phyloP scores from a whole-genome alignment of 2,888 invertebrate genomes.

The Cerastoderma edule region DNA sequence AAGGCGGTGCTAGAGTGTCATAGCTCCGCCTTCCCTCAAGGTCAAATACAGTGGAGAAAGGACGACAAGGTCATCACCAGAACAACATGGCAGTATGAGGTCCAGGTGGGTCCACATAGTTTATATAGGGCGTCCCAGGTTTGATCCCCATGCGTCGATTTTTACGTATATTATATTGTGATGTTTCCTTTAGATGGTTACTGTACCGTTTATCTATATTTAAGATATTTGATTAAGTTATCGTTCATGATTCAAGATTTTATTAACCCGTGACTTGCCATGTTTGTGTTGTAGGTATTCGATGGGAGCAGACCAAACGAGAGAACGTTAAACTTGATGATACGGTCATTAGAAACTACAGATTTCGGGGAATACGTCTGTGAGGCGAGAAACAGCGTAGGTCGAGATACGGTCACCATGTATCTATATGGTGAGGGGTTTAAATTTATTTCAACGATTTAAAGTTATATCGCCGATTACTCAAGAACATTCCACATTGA shows the following conservation, averaged over 20 bases:
- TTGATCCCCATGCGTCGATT: conserved; percentile 6
- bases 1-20: conserved; percentile 57
- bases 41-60: conserved; percentile 45
- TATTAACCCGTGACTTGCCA: not conserved
- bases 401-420: conserved; percentile 29
- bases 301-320: not conserved
- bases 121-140: conserved; percentile 1
- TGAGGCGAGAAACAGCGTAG: conserved; percentile 35
- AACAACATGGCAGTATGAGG: conserved; percentile 45
- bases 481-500: not conserved
- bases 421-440: conserved; percentile 29
- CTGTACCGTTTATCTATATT: too few species aligned
- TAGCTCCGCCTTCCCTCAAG: conserved; percentile 49
- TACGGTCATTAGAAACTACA: conserved; percentile 28
- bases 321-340: conserved; percentile 18
- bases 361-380: conserved; percentile 50
- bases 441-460: not conserved
- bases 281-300: not conserved
- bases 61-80: conserved; percentile 9
- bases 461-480: not conserved
- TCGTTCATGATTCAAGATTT: not conserved
- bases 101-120: conserved; percentile 33
- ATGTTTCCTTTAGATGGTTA: too few species aligned
- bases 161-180: too few species aligned
- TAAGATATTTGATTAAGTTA: conserved; percentile 14